Base-by-base conservation (phyloP, 2,113 vertebrate species). In the Halichoerus grypus region DNA sequence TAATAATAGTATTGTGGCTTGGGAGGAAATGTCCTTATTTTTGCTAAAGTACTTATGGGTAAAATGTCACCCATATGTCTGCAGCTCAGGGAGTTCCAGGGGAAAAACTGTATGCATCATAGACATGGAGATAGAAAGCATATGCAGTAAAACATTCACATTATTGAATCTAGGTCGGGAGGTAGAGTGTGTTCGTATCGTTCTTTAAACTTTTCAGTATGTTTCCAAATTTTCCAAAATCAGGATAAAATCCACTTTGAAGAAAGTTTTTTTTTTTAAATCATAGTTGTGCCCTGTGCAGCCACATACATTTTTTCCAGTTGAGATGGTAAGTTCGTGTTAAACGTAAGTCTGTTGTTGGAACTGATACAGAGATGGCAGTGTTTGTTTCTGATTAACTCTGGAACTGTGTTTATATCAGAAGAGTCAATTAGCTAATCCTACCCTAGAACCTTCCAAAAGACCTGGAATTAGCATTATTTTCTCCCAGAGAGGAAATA, bases 401-500 rank as follows among this genome's bases (percentile, higher is more conserved):
- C 51, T 46, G 2, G 26, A 89, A 61, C 12, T 91, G 3, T 57
- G 28, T 88, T 94, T 87, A 79, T 90, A 72, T 74, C 16, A 69
- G 46, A 88, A 95, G 49, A 72, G 33, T 65, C 31, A 92, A 61
- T 88, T 57, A 31, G 53, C 39, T 82, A 93, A 88, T 84, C 63
- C 63, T 90, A 19, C 36, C 74, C 61, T 39, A 76, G 65, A 71
- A 55, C 21, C 53, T 77, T 79, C 39, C 71, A 67, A 88, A 97
- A 88, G 46, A 65, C 55, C 33, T 71, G 18, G 85, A 51, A 28
- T 85, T 82, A 93, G 39, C 92, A 79, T 94, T 93, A 90, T 69
- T 77, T 93, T 95, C 69, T 93, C 49, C 79, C 77, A 61, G n/a
- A 83, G 46, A 94, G 33, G n/a, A 95, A 97, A 55, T 28, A 53